Base-by-base conservation (phyloP, 1,140 invertebrate species). In the Diploscapter pachys region DNA sequence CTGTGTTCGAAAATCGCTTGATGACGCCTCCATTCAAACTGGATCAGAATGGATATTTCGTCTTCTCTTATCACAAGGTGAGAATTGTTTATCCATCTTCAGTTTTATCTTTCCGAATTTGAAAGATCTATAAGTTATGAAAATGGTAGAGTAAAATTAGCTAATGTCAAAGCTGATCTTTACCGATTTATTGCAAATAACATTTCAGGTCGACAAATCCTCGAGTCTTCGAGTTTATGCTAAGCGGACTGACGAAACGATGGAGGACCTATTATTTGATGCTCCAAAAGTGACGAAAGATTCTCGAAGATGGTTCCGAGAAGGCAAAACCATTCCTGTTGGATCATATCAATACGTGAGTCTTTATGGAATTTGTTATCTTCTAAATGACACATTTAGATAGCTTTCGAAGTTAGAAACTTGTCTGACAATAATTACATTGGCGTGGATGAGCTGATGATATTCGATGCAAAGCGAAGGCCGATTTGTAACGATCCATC, bases 61-160 rank as follows among this genome's bases (percentile, higher is more conserved):
- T 83, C 5, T 82, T 82, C 55, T 78, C 80, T 4, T 82, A 81
- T 61, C 72, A 81, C 74, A 82, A 82, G 70, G 75, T 71, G 4
- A n/a, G 3, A 49, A 9, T 65, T 50, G 9, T 49, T 3, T 69
- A 31, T 11, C 55, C 57, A 8, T 48, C 51, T 3, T 13, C 11
- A 54, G 5, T 69, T 69, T 50, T 11, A 49, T 63, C 6, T 48
- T 54, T 3, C 31, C 31, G 31, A 31, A 31, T 31, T 31, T 31
- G 31, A 31, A n/a, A 31, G 31, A 1, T 31, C 31, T 31, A 31
- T 31, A 31, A 31, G 0, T 31, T 31, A 31, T 31, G 31, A 31
- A 31, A 31, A 31, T 31, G 31, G 31, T 0, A 0, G 31, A 31
- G 31, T 31, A 31, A 31, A 31, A 0, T 31, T 31, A 31, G 31